These are phyloP conservation scores for Anas flavirostris DNA, from an alignment of 2,797 vertebrate species.

Conservation along the genomic window DNA sequence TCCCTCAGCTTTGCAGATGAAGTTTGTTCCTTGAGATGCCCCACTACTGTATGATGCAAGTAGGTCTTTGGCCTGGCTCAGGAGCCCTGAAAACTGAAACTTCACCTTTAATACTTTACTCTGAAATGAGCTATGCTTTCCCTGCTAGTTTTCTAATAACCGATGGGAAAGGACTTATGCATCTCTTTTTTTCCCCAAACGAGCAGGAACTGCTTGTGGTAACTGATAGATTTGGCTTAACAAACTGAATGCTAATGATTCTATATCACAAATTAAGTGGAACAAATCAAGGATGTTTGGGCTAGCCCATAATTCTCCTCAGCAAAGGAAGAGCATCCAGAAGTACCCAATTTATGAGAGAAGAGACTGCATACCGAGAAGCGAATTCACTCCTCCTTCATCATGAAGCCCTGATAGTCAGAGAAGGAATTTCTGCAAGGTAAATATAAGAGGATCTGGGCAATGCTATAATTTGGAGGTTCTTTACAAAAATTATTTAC, in stretches of 20 bases:
- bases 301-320: neutral
- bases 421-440: neutral
- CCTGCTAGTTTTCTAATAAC: neutral
- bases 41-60: neutral
- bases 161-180: neutral
- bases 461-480: neutral
- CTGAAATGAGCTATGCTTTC: neutral
- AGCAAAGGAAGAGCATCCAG: neutral
- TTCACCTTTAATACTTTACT: neutral
- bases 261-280: neutral
- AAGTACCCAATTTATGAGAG: neutral
- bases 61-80: neutral
- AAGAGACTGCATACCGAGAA: neutral
- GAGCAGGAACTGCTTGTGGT: neutral
- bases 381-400: neutral
- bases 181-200: neutral
- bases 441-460: neutral
- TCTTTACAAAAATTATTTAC: conserved; percentile 13
- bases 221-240: neutral
- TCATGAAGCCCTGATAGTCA: neutral
- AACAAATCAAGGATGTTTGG: neutral
- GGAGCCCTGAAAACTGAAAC: neutral
- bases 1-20: neutral
- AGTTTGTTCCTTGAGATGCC: neutral
- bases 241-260: neutral